Evolutionary conservation across 2,797 vertebrate genomes (phyloP).

Genomic region (Acipenser ruthenus): DNA sequence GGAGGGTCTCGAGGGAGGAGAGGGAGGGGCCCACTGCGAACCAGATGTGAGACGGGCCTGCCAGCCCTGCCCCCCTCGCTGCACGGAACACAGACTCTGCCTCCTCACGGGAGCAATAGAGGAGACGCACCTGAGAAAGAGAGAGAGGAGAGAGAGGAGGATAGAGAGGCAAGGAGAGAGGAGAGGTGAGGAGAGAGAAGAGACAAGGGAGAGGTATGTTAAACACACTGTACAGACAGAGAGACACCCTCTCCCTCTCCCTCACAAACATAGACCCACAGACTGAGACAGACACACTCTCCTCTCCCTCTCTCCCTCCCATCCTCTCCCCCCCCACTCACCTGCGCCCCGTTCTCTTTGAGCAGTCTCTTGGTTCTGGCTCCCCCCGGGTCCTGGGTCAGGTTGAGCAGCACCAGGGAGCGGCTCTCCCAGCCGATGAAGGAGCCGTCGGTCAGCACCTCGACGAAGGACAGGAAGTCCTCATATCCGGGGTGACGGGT

Average conservation of each 20-base stretch:
- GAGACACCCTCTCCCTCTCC: constrained; percentile 10
- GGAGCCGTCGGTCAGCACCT: constrained; percentile 86
- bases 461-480: constrained; percentile 83
- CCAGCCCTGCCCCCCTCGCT: constrained; percentile 75
- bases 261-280: constrained; percentile 27
- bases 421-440: constrained; percentile 94
- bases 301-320: constrained; percentile 36
- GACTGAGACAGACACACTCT: constrained; percentile 33
- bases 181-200: constrained; percentile 25
- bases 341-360: constrained; percentile 83
- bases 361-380: constrained; percentile 73
- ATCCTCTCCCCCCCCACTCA: constrained; percentile 56
- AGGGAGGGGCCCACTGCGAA: constrained; percentile 83
- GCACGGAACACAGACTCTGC: constrained; percentile 83
- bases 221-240: too few relatives aligned
- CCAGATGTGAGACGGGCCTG: constrained; percentile 86
- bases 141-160: neutral
- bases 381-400: constrained; percentile 74
- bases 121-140: constrained; percentile 74
- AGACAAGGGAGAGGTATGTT: constrained; percentile 1
- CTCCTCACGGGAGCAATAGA: constrained; percentile 90
- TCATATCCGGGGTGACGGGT: constrained; percentile 87
- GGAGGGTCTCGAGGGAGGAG: constrained; percentile 57
- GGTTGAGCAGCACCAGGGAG: constrained; percentile 81
- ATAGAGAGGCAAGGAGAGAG: neutral